Evolutionary conservation across 2,797 vertebrate species (phyloP).

Genomic region (Sebastes jordani): DNA sequence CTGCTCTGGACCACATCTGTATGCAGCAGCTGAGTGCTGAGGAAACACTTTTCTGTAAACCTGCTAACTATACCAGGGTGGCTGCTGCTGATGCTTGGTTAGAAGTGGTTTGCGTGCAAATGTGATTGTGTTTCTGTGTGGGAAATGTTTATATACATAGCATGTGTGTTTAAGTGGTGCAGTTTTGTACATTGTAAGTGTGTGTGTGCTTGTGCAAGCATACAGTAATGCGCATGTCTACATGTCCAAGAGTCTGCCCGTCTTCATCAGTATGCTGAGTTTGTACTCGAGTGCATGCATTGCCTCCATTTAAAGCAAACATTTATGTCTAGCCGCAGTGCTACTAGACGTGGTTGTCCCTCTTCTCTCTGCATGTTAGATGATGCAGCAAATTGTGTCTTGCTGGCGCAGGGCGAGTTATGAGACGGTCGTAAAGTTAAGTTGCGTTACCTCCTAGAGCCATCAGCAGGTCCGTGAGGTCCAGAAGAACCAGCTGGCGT

Average conservation of each 20-base stretch:
- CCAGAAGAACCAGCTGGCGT: slow-evolving; percentile 45
- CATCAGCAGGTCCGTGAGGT: slow-evolving; percentile 33
- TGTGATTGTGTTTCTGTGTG: slow-evolving; percentile 18
- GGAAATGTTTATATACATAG: neutral
- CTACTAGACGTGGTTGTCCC: neutral
- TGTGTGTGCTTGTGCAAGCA: neutral
- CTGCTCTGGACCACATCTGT: slow-evolving; percentile 72
- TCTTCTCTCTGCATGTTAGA: slow-evolving; percentile 15
- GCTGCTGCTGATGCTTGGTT: slow-evolving; percentile 12
- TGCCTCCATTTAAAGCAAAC: slow-evolving; percentile 51
- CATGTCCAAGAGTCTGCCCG: slow-evolving; percentile 6
- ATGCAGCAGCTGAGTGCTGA: slow-evolving; percentile 73
- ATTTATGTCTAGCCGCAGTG: slow-evolving; percentile 43
- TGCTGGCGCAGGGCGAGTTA: slow-evolving; percentile 16
- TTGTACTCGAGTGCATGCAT: slow-evolving; percentile 21
- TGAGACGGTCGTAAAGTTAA: slow-evolving; percentile 46
- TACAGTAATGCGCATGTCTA: slow-evolving; percentile 10
- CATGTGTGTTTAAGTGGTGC: slow-evolving; percentile 14
- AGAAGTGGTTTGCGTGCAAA: slow-evolving; percentile 48
- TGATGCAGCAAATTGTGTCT: slow-evolving; percentile 45
- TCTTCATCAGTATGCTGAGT: slow-evolving; percentile 66
- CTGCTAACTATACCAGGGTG: slow-evolving; percentile 62
- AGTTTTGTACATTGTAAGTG: neutral
- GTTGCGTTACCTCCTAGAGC: slow-evolving; percentile 9
- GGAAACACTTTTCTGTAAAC: slow-evolving; percentile 75